Evolutionary conservation across 2,888 invertebrate genomes (phyloP).

Genomic region (Drosophila setosimentum): DNA sequence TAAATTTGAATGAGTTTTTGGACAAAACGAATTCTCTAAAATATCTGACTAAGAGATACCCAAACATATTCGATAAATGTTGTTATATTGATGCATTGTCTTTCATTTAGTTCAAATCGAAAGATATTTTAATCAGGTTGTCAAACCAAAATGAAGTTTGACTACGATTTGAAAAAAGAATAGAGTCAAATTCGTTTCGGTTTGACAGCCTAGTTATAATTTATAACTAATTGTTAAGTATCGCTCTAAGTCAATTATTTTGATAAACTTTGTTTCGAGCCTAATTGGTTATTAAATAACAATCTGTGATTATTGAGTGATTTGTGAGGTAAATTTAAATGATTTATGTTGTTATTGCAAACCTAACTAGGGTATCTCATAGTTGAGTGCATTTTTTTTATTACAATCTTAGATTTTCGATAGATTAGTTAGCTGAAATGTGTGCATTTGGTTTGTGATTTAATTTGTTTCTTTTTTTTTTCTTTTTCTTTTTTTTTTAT

Average conservation of each 20-base stretch:
- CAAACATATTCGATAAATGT: constrained; percentile 6
- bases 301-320: constrained; percentile 6
- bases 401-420: constrained; percentile 11
- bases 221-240: constrained; percentile 1
- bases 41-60: constrained; percentile 29
- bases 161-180: not conserved
- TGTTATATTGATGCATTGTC: constrained; percentile 2
- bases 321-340: not conserved
- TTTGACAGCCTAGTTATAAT: not conserved
- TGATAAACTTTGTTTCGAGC: not conserved
- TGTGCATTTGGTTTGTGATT: constrained; percentile 55
- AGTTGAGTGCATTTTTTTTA: constrained; percentile 2
- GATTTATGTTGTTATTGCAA: constrained; percentile 8
- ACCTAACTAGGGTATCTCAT: constrained; percentile 23
- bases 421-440: constrained; percentile 33
- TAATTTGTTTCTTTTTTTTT: constrained; percentile 21
- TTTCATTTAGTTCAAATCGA: not conserved
- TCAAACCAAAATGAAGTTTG: not conserved
- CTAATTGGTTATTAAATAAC: constrained; percentile 7
- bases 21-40: constrained; percentile 20
- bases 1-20: constrained; percentile 31
- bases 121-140: not conserved
- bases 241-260: constrained; percentile 1
- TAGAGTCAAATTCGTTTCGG: not conserved
- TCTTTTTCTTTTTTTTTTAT: constrained; percentile 1